phyloP scores from a whole-genome alignment of 30 jellyfish, hydroid and myxozoan species.

The Aurelia coerulea region DNA sequence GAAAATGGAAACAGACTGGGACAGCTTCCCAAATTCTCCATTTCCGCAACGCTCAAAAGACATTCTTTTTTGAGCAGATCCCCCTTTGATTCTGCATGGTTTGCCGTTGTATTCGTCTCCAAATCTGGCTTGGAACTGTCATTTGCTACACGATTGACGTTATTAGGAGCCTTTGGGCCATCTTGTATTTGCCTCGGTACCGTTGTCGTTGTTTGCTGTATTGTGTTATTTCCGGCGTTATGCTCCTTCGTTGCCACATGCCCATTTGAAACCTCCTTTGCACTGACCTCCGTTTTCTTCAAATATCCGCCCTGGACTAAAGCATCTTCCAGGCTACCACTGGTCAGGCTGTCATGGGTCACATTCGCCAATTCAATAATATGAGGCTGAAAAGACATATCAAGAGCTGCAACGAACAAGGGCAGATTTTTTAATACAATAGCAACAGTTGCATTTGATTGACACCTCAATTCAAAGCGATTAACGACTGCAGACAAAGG shows the following conservation, averaged over 20 bases:
- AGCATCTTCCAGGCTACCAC: constrained; percentile 21
- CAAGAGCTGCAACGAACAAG: neutral
- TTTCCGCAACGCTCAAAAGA: neutral
- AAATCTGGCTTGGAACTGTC: neutral
- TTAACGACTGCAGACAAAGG: too few relatives aligned
- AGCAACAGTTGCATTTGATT: too few relatives aligned
- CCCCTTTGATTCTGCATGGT: neutral
- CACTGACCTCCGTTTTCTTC: neutral
- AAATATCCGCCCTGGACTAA: constrained; percentile 15
- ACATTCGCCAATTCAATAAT: constrained; percentile 33
- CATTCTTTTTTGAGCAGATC: neutral
- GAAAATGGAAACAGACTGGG: constrained; percentile 18
- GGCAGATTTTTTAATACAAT: too few relatives aligned
- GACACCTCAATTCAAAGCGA: too few relatives aligned
- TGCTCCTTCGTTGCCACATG: neutral
- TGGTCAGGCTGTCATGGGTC: neutral
- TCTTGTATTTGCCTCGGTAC: neutral
- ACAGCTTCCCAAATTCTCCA: constrained; percentile 2
- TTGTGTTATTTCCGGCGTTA: neutral
- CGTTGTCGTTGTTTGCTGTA: neutral
- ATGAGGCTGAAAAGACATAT: constrained; percentile 33
- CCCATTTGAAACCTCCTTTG: neutral
- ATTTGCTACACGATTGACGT: neutral
- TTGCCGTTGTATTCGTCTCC: neutral
- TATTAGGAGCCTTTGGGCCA: neutral